Evolutionary conservation across 2,797 vertebrate genomes (phyloP), one percentile per base, ranked within the genome.

Genomic region (Loriculus beryllinus): DNA sequence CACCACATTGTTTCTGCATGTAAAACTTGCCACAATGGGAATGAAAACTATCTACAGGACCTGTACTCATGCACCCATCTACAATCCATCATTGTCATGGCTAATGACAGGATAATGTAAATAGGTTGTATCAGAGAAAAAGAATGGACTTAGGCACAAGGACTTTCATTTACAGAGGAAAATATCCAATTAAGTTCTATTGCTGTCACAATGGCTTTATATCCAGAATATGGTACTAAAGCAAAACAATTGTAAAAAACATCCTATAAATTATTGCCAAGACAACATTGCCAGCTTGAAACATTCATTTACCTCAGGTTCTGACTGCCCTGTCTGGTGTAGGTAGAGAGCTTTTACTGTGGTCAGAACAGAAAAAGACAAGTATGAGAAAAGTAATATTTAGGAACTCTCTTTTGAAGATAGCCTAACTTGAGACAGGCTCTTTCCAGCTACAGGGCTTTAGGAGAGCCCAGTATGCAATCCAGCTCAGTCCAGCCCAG

Each of bases 1-100:
- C 19, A 22, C 64, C 21, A 62, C 3, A 0, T 8, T 35, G 12
- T 47, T 79, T 49, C 62, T 8, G 26, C 10, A 3, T 0, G 1
- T 31, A n/a, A 57, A 70, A 39, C 22, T 74, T 67, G 52, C n/a
- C 26, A 64, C 49, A 79, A 23, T 0, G 1, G 47, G 35, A 72
- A 54, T 15, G 25, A 79, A 84, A 94, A 43, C 20, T 28, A 14
- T 12, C 21, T 25, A 20, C 4, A 15, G 22, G n/a, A 81, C 9
- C 39, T 2, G 4, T 14, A 6, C 18, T 45, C 52, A 35, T 6
- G 48, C 19, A 80, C 13, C 26, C 15, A 7, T 65, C 63, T 35
- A 42, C 45, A 48, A 48, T 51, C 28, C n/a, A 14, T 45, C 69
- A 28, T 2, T 47, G 28, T 40, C n/a, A 42, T 0, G 11, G 52